Percentiles rank a stretch among this genome's conserved stretches.
These are phyloP conservation scores for Acanthisitta chloris DNA, from an alignment of 2,113 vertebrate species.

Conservation along the genomic window DNA sequence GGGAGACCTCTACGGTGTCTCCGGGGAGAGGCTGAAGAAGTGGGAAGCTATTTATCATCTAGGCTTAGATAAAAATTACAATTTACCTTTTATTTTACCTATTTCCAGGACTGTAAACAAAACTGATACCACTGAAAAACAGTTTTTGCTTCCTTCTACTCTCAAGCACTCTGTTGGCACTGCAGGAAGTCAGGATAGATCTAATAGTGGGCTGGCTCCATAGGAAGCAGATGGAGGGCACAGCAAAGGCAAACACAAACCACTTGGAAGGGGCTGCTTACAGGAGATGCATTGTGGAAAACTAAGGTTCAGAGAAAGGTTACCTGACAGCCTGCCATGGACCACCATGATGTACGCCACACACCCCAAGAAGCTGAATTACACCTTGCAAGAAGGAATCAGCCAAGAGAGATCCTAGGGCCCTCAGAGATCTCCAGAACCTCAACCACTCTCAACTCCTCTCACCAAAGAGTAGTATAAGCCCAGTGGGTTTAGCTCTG, in stretches of 20 bases:
- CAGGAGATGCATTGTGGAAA: not conserved
- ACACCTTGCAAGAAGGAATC: not conserved
- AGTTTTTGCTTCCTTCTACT: not conserved
- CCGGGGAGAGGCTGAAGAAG: not conserved
- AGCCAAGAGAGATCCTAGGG: not conserved
- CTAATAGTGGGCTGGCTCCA: not conserved
- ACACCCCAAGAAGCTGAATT: rapidly evolving
- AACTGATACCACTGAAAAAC: not conserved
- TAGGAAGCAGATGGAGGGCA: not conserved
- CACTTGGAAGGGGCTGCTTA: rapidly evolving
- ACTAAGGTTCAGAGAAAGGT: not conserved
- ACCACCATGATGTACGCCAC: rapidly evolving
- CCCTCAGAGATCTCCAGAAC: not conserved
- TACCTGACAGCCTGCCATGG: not conserved
- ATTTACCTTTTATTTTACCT: not conserved
- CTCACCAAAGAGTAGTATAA: not conserved
- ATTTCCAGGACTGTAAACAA: not conserved
- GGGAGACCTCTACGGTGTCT: not conserved
- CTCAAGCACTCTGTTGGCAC: not conserved
- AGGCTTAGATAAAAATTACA: not conserved
- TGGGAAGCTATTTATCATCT: not conserved
- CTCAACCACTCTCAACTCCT: not conserved
- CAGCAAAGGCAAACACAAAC: not conserved
- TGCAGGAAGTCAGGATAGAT: not conserved
- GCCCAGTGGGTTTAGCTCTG: not conserved